These are phyloP conservation scores for Corella eumyota DNA, from an alignment of 23 tunicate genomes.

Conservation along the genomic window DNA sequence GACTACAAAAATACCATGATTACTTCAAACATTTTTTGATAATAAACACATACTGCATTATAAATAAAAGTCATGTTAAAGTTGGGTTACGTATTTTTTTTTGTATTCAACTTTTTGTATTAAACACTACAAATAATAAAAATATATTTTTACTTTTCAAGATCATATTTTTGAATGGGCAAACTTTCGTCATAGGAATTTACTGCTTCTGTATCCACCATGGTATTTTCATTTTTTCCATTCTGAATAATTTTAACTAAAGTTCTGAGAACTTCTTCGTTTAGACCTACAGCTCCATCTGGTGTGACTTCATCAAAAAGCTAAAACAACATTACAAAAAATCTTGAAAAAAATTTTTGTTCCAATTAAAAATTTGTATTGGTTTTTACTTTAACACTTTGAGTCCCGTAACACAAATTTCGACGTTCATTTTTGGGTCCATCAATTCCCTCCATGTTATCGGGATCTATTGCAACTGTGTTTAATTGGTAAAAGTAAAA, in stretches of 20 bases:
- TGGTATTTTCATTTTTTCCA: slow-evolving; percentile 1
- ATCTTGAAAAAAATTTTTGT: too few relatives aligned
- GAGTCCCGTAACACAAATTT: slow-evolving; percentile 66
- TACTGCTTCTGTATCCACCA: slow-evolving; percentile 2
- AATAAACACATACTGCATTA: neutral
- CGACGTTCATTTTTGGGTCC: slow-evolving; percentile 27
- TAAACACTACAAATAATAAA: too few relatives aligned
- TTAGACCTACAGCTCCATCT: slow-evolving; percentile 24
- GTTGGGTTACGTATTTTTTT: too few relatives aligned
- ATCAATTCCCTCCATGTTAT: slow-evolving; percentile 22
- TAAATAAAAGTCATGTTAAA: neutral
- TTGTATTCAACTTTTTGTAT: too few relatives aligned
- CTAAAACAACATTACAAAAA: slow-evolving; percentile 4
- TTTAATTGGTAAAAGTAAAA: slow-evolving; percentile 92
- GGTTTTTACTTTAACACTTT: slow-evolving; percentile 51
- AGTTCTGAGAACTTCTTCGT: slow-evolving; percentile 32
- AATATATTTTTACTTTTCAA: slow-evolving; percentile 51
- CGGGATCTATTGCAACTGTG: slow-evolving; percentile 71
- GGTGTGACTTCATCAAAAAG: slow-evolving; percentile 24
- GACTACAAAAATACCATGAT: slow-evolving; percentile 18
- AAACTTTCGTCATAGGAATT: slow-evolving; percentile 17
- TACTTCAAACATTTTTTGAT: neutral
- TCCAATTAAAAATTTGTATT: neutral
- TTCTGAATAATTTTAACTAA: slow-evolving; percentile 33
- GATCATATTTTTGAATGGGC: slow-evolving; percentile 39